These are phyloP conservation scores for Actinia tenebrosa DNA, from an alignment of 64 coral and sea anemone species.

Conservation along the genomic window DNA sequence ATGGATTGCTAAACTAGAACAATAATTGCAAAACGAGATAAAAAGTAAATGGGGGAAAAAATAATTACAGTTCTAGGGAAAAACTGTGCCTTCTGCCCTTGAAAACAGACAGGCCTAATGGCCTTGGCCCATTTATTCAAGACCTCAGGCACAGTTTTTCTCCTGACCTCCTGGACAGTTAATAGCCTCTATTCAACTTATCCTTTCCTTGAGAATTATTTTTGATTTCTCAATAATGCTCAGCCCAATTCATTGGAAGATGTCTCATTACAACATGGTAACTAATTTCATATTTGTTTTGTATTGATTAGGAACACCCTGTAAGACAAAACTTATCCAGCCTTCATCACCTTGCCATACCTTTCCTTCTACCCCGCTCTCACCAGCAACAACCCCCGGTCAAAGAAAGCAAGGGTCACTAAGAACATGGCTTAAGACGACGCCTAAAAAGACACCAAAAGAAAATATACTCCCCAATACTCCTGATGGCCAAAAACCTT, in stretches of 20 bases:
- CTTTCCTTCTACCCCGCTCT: neutral
- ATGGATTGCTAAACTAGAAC: no score
- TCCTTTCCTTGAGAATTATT: neutral
- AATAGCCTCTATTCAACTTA: neutral
- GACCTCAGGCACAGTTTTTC: neutral
- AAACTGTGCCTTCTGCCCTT: no score
- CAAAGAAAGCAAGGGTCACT: slow-evolving; percentile 68
- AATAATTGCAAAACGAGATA: no score
- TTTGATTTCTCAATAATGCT: neutral
- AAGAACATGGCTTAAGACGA: slow-evolving; percentile 60
- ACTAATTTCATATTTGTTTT: neutral
- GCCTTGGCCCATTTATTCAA: no score
- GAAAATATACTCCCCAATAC: neutral
- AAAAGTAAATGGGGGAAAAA: no score
- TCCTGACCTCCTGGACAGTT: neutral
- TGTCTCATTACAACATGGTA: neutral
- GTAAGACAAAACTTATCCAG: neutral
- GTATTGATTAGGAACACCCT: neutral
- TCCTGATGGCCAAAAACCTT: neutral
- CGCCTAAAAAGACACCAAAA: neutral
- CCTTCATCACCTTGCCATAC: neutral
- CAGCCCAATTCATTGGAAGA: neutral
- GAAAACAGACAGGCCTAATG: no score
- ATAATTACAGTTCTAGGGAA: no score
- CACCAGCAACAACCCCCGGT: slow-evolving; percentile 31